Base-by-base conservation (phyloP, 2,888 invertebrate genomes). In the Drosophila bunnanda region DNA sequence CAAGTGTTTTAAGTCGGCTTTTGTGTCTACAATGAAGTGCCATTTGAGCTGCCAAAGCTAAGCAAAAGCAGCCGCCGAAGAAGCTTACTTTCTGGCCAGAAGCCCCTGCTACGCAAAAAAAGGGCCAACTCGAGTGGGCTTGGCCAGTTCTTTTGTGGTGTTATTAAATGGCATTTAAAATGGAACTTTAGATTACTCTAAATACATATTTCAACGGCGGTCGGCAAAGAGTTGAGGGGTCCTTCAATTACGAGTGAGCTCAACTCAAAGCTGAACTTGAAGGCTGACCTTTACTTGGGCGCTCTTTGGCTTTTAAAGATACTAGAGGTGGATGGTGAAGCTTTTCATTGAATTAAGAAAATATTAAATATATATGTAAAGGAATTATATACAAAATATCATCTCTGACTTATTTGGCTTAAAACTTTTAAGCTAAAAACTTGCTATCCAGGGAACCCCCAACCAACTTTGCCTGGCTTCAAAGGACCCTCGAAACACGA, bases 1-100 rank as follows among this genome's bases (percentile, higher is more conserved):
- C 80, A 84, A 89, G 89, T 89, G 84, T 84, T 84, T 89, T 88
- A 85, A 88, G 88, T 71, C 85, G 88, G 79, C 88, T 88, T 89
- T 88, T 84, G 84, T 86, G 83, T 86, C 86, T 83, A 79, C 75
- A 79, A 76, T 75, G 79, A 83, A 86, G 86, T 86, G 79, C 81
- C 86, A 79, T 83, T 83, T 81, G 81, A 74, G 78, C 70, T 66
- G 78, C 54, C 67, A 62, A 61, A 64, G 71, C 64, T 64, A 62
- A 71, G 48, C 53, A 58, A 67, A 67, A 50, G 58, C 68, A 44
- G 38, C 62, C 52, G 43, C 46, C 28, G 50, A 36, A 53, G 59
- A 53, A 55, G 70, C 76, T 82, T 82, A 55, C 48, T 72, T 56
- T 68, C 50, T 62, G 54, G 57, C 62, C 52, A 54, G 17, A 22